A percentile compares a stretch with the other conserved stretches of the same genome.
phyloP scores from a whole-genome alignment of 2,888 invertebrate genomes.

The Drosophila putrida region DNA sequence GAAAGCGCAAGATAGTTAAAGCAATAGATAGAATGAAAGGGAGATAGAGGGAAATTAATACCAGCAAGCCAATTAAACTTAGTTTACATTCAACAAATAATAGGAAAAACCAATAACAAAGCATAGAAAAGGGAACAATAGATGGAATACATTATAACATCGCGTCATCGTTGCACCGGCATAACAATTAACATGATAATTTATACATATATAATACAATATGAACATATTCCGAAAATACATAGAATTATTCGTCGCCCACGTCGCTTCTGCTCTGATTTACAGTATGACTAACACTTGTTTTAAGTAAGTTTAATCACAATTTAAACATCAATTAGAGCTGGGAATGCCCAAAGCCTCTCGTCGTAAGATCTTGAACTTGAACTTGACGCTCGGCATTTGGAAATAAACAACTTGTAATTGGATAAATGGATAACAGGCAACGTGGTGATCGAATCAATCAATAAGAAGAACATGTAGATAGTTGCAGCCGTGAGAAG shows the following conservation, averaged over 20 bases:
- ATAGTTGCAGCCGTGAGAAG: constrained; percentile 35
- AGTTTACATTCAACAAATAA: constrained; percentile 37
- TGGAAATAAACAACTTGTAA: no score
- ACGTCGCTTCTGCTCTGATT: constrained; percentile 26
- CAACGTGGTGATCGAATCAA: constrained; percentile 35
- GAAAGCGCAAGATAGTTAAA: constrained; percentile 10
- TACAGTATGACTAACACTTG: constrained; percentile 41
- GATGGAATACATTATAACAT: constrained; percentile 20
- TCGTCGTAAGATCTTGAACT: constrained; percentile 30
- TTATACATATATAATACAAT: constrained; percentile 57
- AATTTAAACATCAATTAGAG: constrained; percentile 41
- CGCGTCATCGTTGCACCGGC: constrained; percentile 3
- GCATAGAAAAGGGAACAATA: constrained; percentile 33
- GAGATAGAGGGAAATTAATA: constrained; percentile 17
- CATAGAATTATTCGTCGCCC: constrained; percentile 41
- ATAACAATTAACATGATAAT: constrained; percentile 54
- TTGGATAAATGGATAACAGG: neutral
- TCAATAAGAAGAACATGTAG: constrained; percentile 26
- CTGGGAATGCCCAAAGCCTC: constrained; percentile 29
- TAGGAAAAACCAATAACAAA: constrained; percentile 43
- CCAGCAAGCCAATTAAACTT: constrained; percentile 40
- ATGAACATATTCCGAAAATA: constrained; percentile 50
- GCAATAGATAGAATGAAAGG: constrained; percentile 20
- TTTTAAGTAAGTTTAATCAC: constrained; percentile 31
- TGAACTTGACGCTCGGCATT: constrained; percentile 2